phyloP scores from a whole-genome alignment of 2,113 vertebrate species.

The Peromyscus maniculatus region DNA sequence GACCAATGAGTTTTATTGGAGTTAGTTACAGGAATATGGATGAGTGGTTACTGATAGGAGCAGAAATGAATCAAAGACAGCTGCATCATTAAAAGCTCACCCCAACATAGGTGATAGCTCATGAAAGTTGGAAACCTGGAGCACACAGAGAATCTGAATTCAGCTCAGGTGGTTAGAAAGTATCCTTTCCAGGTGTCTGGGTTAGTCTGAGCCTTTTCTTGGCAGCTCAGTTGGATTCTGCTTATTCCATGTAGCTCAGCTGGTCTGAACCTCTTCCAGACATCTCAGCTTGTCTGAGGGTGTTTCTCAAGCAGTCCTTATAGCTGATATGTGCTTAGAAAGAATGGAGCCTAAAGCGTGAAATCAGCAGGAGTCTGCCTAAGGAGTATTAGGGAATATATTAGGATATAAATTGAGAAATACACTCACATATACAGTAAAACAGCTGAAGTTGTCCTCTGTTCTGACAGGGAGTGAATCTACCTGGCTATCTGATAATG shows the following conservation, averaged over 20 bases:
- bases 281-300: background rate
- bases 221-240: background rate
- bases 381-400: too few species aligned
- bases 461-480: too few species aligned
- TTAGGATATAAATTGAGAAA: too few species aligned
- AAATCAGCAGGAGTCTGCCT: too few species aligned
- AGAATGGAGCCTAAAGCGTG: background rate
- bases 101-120: background rate
- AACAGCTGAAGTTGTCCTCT: too few species aligned
- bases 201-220: background rate
- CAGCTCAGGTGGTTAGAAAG: background rate
- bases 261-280: background rate
- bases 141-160: background rate
- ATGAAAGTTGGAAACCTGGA: background rate
- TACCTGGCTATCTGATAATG: too few species aligned
- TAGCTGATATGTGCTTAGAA: background rate
- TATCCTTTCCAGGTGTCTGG: background rate
- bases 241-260: background rate
- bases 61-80: background rate
- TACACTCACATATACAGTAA: too few species aligned
- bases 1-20: background rate
- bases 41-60: background rate
- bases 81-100: background rate
- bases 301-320: background rate
- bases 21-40: background rate